Evolutionary conservation across 2,797 vertebrate species (phyloP).

Genomic region (Oreortyx pictus): DNA sequence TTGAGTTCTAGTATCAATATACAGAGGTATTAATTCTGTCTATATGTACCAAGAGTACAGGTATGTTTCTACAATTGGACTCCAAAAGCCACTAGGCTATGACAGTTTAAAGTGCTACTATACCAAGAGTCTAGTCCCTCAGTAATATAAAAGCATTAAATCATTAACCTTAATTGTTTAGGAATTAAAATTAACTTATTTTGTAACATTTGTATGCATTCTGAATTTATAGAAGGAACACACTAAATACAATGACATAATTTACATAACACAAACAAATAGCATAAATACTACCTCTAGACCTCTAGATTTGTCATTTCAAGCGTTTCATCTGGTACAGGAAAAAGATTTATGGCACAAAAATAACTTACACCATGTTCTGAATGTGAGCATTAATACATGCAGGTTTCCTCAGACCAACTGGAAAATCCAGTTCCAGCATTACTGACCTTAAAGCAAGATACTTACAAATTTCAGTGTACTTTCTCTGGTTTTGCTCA

Average conservation of each 20-base stretch:
- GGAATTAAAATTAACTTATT: background rate
- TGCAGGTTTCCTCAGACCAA: background rate
- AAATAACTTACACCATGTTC: background rate
- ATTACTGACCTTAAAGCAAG: background rate
- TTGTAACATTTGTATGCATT: background rate
- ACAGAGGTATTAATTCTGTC: background rate
- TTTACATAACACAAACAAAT: background rate
- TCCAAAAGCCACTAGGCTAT: background rate
- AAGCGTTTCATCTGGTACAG: background rate
- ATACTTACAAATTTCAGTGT: background rate
- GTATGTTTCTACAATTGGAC: too few species aligned
- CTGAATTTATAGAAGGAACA: background rate
- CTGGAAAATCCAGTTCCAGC: background rate
- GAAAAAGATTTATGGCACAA: background rate
- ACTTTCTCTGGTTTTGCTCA: background rate
- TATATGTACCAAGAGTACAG: background rate
- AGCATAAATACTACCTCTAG: background rate
- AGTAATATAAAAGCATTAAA: background rate
- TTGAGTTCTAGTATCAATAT: background rate
- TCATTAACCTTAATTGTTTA: background rate
- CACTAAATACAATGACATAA: background rate
- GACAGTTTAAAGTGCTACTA: background rate
- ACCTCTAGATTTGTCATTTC: background rate
- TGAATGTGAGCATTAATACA: background rate
- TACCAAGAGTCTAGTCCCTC: background rate